phyloP scores from a whole-genome alignment of 1,140 invertebrate species.

The Drosophila pandora region DNA sequence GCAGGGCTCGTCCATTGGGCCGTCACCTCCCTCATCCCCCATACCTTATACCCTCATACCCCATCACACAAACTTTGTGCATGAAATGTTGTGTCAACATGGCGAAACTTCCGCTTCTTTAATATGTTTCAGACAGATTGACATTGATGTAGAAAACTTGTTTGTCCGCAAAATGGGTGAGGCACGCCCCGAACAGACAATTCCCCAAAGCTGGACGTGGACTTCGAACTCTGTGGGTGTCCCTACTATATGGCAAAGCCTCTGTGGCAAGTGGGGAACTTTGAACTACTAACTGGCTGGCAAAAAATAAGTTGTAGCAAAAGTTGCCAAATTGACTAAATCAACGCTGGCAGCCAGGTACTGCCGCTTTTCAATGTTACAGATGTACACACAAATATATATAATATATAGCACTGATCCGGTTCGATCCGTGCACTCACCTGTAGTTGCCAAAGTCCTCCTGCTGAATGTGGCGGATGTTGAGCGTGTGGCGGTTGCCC shows the following conservation, averaged over 20 bases:
- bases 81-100: slow-evolving; percentile 81
- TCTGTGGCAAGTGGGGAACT: slow-evolving; percentile 42
- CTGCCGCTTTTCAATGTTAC: slow-evolving; percentile 13
- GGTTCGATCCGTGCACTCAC: slow-evolving; percentile 75
- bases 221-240: background rate
- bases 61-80: slow-evolving; percentile 63
- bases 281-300: slow-evolving; percentile 54
- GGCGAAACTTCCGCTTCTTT: slow-evolving; percentile 78
- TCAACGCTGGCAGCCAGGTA: slow-evolving; percentile 59
- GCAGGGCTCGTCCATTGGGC: slow-evolving; percentile 1
- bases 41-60: background rate
- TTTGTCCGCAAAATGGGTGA: slow-evolving; percentile 68
- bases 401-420: slow-evolving; percentile 1
- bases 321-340: slow-evolving; percentile 76
- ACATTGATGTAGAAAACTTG: slow-evolving; percentile 83
- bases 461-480: slow-evolving; percentile 87
- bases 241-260: slow-evolving; percentile 21
- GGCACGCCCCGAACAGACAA: slow-evolving; percentile 39
- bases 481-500: slow-evolving; percentile 87
- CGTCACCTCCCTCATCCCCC: background rate
- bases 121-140: slow-evolving; percentile 83
- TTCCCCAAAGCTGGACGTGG: slow-evolving; percentile 44
- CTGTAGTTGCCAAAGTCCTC: slow-evolving; percentile 89
- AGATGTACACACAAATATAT: background rate
- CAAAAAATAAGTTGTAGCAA: slow-evolving; percentile 66